These are phyloP conservation scores for Psittacula cyanocephala DNA, from an alignment of 2,113 vertebrate species.

Conservation along the genomic window DNA sequence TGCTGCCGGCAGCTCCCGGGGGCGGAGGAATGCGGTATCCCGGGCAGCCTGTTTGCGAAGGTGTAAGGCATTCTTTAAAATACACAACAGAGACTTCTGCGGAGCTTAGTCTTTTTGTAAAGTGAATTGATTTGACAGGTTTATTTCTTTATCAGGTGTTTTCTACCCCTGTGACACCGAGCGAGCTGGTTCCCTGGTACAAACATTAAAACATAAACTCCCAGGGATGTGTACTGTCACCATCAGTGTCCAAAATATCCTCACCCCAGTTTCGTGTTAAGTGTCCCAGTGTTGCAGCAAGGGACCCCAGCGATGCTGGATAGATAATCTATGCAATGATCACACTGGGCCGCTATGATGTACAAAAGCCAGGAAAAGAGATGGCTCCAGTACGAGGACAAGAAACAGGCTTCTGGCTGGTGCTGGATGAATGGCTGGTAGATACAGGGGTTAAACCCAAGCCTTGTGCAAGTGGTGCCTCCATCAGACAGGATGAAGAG, in stretches of 20 bases:
- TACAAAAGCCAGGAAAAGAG: background rate
- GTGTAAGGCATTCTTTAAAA: background rate
- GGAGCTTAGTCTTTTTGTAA: background rate
- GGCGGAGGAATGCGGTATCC: background rate
- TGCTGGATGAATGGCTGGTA: background rate
- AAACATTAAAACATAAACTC: slow-evolving; percentile 29
- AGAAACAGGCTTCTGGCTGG: background rate
- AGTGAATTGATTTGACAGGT: slow-evolving; percentile 50
- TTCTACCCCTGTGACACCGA: slow-evolving; percentile 53
- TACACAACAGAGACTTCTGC: background rate
- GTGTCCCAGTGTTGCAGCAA: background rate
- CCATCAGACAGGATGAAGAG: background rate
- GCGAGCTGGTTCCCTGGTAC: slow-evolving; percentile 35
- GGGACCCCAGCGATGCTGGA: background rate
- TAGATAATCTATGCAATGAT: background rate
- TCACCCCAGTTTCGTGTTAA: background rate
- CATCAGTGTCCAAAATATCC: background rate
- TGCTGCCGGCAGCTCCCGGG: background rate
- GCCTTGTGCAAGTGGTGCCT: background rate
- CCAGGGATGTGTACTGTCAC: background rate
- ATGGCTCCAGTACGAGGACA: background rate
- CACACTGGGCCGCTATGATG: background rate
- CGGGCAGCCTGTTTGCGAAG: background rate
- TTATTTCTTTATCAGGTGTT: slow-evolving; percentile 63
- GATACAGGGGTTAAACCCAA: slow-evolving; percentile 22